phyloP scores from a whole-genome alignment of 2,113 vertebrate genomes.

The Bubo bubo region DNA sequence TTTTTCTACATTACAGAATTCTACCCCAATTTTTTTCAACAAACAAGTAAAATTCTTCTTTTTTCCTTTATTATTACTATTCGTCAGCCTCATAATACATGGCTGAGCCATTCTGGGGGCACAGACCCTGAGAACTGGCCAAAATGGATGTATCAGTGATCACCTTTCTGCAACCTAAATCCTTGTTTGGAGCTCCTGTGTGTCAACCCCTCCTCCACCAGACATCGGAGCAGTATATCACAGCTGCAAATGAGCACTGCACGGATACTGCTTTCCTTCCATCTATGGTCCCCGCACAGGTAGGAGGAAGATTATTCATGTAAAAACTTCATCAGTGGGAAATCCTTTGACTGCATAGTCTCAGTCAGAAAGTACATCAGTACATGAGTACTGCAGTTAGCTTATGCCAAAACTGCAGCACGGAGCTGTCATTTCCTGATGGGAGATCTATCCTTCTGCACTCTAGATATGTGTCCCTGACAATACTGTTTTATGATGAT shows the following conservation, averaged over 20 bases:
- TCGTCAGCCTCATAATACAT: background rate
- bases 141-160: background rate
- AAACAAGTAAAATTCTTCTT: background rate
- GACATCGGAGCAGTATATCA: background rate
- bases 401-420: background rate
- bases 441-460: background rate
- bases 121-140: background rate
- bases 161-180: background rate
- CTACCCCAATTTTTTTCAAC: background rate
- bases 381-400: background rate
- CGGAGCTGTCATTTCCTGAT: background rate
- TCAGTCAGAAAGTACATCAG: background rate
- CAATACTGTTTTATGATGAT: background rate
- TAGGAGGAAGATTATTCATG: background rate
- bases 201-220: background rate
- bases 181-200: background rate
- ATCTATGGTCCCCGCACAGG: background rate
- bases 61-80: background rate
- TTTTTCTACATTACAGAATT: background rate
- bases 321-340: background rate
- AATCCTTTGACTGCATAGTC: background rate
- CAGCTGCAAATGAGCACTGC: background rate
- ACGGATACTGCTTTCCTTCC: background rate
- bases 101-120: background rate
- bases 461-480: background rate